These are phyloP conservation scores for Colletes collaris DNA, from an alignment of 2,888 invertebrate species.

Conservation along the genomic window DNA sequence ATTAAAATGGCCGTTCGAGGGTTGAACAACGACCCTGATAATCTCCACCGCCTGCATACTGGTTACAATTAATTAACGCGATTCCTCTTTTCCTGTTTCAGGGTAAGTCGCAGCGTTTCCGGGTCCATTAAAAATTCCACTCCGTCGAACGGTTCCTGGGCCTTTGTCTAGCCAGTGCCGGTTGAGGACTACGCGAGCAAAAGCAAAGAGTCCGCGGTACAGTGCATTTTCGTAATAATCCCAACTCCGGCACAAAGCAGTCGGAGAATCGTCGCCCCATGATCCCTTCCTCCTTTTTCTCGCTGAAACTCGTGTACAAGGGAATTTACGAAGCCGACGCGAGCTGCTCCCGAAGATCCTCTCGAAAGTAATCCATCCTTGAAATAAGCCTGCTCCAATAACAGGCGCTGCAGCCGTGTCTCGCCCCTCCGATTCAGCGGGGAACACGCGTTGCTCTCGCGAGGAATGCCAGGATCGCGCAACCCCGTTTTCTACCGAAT, in stretches of 20 bases:
- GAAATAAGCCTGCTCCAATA: slow-evolving; percentile 53
- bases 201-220: background rate
- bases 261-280: slow-evolving; percentile 18
- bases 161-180: background rate
- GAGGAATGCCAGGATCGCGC: slow-evolving; percentile 23
- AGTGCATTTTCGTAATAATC: no score
- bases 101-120: slow-evolving; percentile 36
- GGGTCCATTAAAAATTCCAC: background rate
- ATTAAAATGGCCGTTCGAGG: no score
- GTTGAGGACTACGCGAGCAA: slow-evolving; percentile 4
- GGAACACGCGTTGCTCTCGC: slow-evolving; percentile 10
- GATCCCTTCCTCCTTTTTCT: slow-evolving; percentile 28
- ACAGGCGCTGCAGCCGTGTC: background rate
- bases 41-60: no score
- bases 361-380: slow-evolving; percentile 41
- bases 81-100: slow-evolving; percentile 44
- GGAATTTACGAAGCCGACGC: slow-evolving; percentile 3
- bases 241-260: background rate
- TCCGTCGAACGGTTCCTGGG: background rate
- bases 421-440: background rate
- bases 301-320: background rate
- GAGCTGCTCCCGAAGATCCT: slow-evolving; percentile 5
- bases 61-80: background rate
- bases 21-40: no score
- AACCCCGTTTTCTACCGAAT: slow-evolving; percentile 19